A percentile compares a stretch with the other conserved stretches of the same genome.
These are phyloP conservation scores for Agelastica alni DNA, from an alignment of 2,888 invertebrate genomes.

Conservation along the genomic window DNA sequence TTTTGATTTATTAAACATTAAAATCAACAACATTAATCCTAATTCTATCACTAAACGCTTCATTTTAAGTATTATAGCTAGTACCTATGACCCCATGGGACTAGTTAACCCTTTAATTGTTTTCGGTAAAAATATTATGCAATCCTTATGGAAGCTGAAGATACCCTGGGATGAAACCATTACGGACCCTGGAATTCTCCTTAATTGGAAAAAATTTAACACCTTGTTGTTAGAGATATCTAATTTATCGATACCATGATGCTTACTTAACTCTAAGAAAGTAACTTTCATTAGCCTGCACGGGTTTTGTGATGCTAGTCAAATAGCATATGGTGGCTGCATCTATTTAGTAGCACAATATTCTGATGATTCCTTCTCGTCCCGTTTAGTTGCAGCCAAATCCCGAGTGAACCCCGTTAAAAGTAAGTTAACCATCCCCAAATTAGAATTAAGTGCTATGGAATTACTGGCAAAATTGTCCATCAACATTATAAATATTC, in stretches of 20 bases:
- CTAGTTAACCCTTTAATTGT: too few relatives aligned
- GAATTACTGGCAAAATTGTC: neutral
- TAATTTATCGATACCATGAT: too few relatives aligned
- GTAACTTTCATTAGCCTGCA: neutral
- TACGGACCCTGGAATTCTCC: neutral
- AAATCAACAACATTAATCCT: too few relatives aligned
- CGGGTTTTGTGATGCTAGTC: slow-evolving; percentile 1
- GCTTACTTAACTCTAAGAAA: too few relatives aligned
- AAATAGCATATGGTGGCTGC: neutral
- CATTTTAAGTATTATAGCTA: too few relatives aligned
- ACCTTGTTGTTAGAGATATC: neutral
- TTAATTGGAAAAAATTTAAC: neutral
- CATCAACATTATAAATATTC: neutral
- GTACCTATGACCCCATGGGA: too few relatives aligned
- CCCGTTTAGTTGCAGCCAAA: neutral
- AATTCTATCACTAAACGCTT: too few relatives aligned
- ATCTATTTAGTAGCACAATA: neutral
- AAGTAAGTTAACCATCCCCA: neutral
- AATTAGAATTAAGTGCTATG: slow-evolving; percentile 1
- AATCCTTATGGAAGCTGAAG: neutral
- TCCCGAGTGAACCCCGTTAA: neutral
- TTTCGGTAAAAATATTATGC: too few relatives aligned
- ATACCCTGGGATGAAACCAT: too few relatives aligned
- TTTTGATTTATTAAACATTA: too few relatives aligned
- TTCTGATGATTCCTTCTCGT: neutral